Evolutionary conservation across 2,797 vertebrate species (phyloP).

Genomic region (Lacerta agilis): DNA sequence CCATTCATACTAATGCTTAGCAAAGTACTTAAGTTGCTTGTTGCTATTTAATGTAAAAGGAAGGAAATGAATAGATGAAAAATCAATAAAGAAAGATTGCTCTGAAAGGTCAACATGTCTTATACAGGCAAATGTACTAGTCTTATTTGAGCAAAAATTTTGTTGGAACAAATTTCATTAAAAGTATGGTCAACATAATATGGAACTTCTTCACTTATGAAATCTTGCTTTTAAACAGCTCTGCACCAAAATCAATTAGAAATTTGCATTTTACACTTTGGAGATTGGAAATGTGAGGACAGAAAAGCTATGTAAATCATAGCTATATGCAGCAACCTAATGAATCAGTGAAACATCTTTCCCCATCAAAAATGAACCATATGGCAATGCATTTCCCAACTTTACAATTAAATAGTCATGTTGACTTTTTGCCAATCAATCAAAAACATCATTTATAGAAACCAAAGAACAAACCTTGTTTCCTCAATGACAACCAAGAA

Average conservation of each 20-base stretch:
- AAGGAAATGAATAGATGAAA: conserved; percentile 52
- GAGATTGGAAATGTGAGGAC: conserved; percentile 10
- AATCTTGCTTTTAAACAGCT: neutral
- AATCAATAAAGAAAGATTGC: conserved; percentile 57
- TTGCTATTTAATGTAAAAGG: conserved; percentile 59
- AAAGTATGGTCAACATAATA: conserved; percentile 31
- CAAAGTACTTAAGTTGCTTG: conserved; percentile 35
- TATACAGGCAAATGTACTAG: conserved; percentile 31
- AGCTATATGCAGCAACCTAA: conserved; percentile 10
- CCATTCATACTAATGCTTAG: conserved; percentile 36
- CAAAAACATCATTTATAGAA: neutral
- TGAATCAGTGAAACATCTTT: conserved; percentile 1
- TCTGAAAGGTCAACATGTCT: conserved; percentile 62
- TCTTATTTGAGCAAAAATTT: conserved; percentile 18
- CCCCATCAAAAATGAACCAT: neutral
- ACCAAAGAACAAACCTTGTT: neutral
- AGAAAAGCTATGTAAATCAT: neutral
- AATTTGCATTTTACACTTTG: conserved; percentile 37
- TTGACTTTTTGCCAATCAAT: neutral
- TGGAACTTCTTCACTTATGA: conserved; percentile 23
- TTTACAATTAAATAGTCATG: neutral
- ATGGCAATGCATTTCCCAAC: neutral
- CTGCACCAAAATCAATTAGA: conserved; percentile 41
- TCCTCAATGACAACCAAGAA: neutral
- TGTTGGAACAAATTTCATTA: conserved; percentile 27